Evolutionary conservation across 92 coral and sea anemone species (phyloP), one percentile per base, ranked within the genome.

Genomic region (Hydrozoanthus gracilis): DNA sequence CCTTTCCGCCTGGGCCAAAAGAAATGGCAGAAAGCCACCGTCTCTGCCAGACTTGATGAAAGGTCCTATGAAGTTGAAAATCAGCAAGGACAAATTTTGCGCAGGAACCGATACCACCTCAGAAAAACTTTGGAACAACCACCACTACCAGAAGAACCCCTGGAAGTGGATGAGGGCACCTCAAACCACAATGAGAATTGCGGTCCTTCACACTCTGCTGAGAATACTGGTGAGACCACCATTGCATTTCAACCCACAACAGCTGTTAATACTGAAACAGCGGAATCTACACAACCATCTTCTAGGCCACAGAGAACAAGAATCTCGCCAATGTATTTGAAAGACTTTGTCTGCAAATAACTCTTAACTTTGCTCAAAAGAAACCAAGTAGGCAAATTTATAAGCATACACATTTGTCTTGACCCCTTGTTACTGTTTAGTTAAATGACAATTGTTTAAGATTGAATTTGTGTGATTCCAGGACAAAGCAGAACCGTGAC

Each of bases 231-330:
- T 9, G 44, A 44, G n/a, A 73, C 55, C 9, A 8, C 20, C 20
- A 68, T 7, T 48, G n/a, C 78, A 13, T 20, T 56, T 39, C 87
- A 10, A 83, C n/a, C 51, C 17, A 73, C 51, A 51, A 10, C 71
- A 16, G 70, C 44, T n/a, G 64, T 11, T 49, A 45, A 15, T 8
- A 20, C 68, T 27, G 49, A 52, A 44, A 13, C 80, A 12, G 0
- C 52, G 51, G 68, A 12, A 71, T 39, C n/a, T 16, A 3, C 82
- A 16, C 17, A 61, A 39, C 50, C 88, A 72, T 52, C 70, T 48
- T 27, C 80, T 6, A 71, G 88, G 66, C 82, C 88, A 54, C 88
- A 84, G 50, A 48, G 88, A 49, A 56, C n/a, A 48, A 71, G 80
- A 45, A 84, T 5, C 5, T 65, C 72, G 7, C 88, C 82, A 9